These are phyloP conservation scores for Pocillopora damicornis DNA, from an alignment of 64 coral and sea anemone species.

Conservation along the genomic window DNA sequence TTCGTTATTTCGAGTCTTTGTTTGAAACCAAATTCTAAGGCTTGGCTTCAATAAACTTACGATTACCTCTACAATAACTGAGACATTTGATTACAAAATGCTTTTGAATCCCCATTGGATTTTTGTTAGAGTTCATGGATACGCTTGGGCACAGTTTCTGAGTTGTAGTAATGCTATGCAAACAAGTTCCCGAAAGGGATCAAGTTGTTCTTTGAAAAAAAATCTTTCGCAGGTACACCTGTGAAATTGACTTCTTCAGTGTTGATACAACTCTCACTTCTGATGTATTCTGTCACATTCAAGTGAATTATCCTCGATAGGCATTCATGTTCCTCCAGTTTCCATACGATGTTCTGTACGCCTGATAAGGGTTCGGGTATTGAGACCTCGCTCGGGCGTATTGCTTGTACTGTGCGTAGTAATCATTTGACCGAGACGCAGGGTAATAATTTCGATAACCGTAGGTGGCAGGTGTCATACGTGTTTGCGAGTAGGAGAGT, in stretches of 20 bases:
- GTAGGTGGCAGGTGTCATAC: neutral
- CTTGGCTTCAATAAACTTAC: no score
- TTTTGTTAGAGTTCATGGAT: no score
- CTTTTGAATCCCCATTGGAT: no score
- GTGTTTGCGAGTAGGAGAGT: neutral
- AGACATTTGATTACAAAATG: no score
- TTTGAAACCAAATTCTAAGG: no score
- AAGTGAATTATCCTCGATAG: constrained; percentile 15
- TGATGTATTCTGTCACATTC: neutral
- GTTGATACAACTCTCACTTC: neutral
- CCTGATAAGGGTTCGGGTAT: constrained; percentile 8
- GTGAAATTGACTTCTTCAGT: neutral
- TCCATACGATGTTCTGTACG: constrained; percentile 7
- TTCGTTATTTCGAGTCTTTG: no score
- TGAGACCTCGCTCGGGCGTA: constrained; percentile 11
- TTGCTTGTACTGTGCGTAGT: constrained; percentile 24
- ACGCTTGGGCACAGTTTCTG: no score
- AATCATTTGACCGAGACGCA: constrained; percentile 5
- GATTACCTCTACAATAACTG: no score
- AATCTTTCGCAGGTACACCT: neutral
- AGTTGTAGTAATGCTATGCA: neutral
- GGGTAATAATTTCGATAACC: constrained; percentile 29
- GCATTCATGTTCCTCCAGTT: neutral
- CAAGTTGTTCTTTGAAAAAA: neutral
- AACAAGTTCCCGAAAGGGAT: neutral